Evolutionary conservation across 2,888 invertebrate genomes (phyloP).

Genomic region (Pyrochroa serraticornis): DNA sequence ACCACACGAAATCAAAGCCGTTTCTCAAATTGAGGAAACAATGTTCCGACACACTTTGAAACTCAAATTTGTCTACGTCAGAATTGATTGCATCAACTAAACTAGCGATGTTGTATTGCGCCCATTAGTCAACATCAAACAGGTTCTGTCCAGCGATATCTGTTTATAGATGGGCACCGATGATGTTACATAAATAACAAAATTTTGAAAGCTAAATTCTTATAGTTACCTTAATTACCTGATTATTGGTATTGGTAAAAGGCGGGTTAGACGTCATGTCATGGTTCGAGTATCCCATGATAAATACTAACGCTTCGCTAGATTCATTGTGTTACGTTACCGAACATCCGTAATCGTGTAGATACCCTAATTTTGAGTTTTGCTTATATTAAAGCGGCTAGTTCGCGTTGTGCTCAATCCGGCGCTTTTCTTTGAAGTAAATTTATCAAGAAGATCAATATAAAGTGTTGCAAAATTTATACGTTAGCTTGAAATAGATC

Average conservation of each 20-base stretch:
- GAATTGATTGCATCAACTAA: neutral
- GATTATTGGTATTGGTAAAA: neutral
- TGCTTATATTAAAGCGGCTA: neutral
- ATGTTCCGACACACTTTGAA: constrained; percentile 1
- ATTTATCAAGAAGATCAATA: constrained; percentile 19
- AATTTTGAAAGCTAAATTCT: neutral
- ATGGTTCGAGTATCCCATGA: no score
- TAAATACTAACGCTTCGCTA: no score
- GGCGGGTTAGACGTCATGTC: no score
- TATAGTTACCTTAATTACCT: constrained; percentile 1
- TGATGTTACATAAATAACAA: constrained; percentile 1
- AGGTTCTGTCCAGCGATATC: no score
- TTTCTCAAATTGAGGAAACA: constrained; percentile 23
- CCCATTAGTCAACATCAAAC: no score
- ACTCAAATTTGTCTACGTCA: neutral
- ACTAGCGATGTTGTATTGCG: neutral
- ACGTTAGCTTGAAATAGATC: constrained; percentile 22
- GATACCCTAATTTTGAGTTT: constrained; percentile 2
- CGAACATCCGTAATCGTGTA: neutral
- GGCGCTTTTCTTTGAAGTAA: constrained; percentile 14
- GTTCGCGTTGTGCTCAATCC: neutral
- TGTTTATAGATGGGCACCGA: no score
- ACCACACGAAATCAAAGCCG: constrained; percentile 9
- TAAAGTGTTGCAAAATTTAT: constrained; percentile 20
- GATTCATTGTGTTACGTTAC: no score